Evolutionary conservation across 2,113 vertebrate species (phyloP), one percentile per base, ranked within the genome.

Genomic region (Lipophrys pholis): DNA sequence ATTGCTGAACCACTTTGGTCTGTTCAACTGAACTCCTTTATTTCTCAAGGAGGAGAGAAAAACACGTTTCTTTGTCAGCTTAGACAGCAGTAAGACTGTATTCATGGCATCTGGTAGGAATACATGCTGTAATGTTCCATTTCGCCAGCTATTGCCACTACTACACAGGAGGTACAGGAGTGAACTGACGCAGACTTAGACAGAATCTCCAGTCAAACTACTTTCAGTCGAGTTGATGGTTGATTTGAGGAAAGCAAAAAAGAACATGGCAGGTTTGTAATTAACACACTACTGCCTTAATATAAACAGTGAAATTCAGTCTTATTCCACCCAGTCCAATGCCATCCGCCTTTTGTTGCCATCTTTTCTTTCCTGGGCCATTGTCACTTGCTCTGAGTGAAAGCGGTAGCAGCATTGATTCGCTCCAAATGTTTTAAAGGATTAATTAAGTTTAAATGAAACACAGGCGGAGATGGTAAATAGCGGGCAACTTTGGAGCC

Each of bases 371-470:
- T 67, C 49, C 39, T 12, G 15, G 4, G 38, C 8, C 16, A 15
- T 14, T 58, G 69, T 60, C 21, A 4, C 21, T 49, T 49, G n/a
- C 43, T 69, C 11, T 0, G 36, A 59, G 39, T 11, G 15, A 55
- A 57, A 54, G 41, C 8, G 39, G 38, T n/a, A 10, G 38, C 1
- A 9, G 12, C 43, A 49, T n/a, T 60, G 40, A 35, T 6, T 35
- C 15, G 61, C 36, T 30, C 7, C n/a, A 61, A 49, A 69, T 14
- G 17, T 48, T 77, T 80, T 55, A 63, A 77, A 51, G 61, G 36
- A 58, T 76, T 69, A 68, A 67, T 58, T 51, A 46, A 49, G 48
- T 74, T 63, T 7, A 67, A 55, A 77, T 58, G 69, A 70, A 73
- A 68, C 55, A 36, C 16, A 42, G 45, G 30, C 69, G 21, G 64